Evolutionary conservation across 2,888 invertebrate genomes (phyloP), one percentile per base, ranked within the genome.

Genomic region (Phanerotoma sp.): DNA sequence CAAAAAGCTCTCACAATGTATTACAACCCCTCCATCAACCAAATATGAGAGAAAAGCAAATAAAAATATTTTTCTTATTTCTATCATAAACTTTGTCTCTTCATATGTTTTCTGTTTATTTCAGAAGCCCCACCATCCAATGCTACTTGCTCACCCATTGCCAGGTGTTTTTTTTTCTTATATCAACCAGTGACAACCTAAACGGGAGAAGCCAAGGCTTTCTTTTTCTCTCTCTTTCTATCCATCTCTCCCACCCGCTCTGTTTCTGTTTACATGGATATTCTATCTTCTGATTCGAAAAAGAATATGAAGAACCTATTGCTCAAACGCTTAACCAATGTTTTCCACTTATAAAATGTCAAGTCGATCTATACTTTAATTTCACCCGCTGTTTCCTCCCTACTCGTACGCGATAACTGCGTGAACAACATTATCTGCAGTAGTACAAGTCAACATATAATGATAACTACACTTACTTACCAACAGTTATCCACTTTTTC

Each of bases 181-280:
- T 32, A 46, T 49, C 47, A 37, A 44, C 18, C 21, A 41, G 15
- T 38, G 33, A 61, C 61, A 55, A 58, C 66, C 67, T 66, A 68
- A 69, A 68, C 67, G 67, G 68, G 68, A 57, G 52, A 65, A 71
- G 67, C 68, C 72, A 73, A 72, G 73, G 72, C 63, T 74, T 66
- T 60, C 73, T 74, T 68, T 71, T 25, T 37, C 37, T 38, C 38
- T 38, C 10, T 40, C 16, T 35, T 20, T 32, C 33, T 33, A 11
- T 30, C 32, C n/a, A n/a, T 30, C 32, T 35, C n/a, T n/a, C n/a
- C n/a, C n/a, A n/a, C n/a, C n/a, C n/a, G n/a, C n/a, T n/a, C n/a
- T n/a, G n/a, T n/a, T 38, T 38, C 38, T 48, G 25, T 38, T 28
- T 40, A 49, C 51, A 55, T 40, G 49, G 40, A 49, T 38, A 25